phyloP scores from a whole-genome alignment of 2,888 invertebrate genomes.

The Branchipolynoe longqiensis region DNA sequence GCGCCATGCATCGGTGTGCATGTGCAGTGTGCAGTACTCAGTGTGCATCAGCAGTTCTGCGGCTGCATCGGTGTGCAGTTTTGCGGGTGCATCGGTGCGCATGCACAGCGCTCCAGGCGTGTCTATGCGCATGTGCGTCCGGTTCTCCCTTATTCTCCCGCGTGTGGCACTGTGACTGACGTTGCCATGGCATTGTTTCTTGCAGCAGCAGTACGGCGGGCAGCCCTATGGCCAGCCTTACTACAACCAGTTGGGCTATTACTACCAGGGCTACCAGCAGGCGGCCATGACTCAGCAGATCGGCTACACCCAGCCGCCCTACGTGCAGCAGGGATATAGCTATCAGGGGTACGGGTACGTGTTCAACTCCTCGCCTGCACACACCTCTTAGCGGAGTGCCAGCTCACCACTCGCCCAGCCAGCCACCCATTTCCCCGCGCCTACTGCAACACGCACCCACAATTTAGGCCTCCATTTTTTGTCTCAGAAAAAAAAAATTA shows the following conservation, averaged over 20 bases:
- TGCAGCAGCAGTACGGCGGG: constrained; percentile 59
- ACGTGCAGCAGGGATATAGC: constrained; percentile 63
- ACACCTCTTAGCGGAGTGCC: background rate
- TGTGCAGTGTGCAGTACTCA: too few species aligned
- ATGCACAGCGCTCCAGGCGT: too few species aligned
- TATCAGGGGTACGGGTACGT: constrained; percentile 59
- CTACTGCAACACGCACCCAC: too few species aligned
- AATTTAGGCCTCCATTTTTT: too few species aligned
- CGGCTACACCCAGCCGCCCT: constrained; percentile 61
- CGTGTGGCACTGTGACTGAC: background rate
- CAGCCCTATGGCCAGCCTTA: constrained; percentile 61
- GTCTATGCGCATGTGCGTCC: too few species aligned
- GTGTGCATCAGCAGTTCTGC: too few species aligned
- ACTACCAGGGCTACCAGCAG: constrained; percentile 62
- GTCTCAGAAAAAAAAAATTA: too few species aligned
- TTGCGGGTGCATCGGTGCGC: too few species aligned
- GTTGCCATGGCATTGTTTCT: background rate
- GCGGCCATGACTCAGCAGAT: constrained; percentile 58
- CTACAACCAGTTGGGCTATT: constrained; percentile 66
- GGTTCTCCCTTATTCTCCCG: background rate
- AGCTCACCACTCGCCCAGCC: background rate
- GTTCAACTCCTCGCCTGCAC: constrained; percentile 36
- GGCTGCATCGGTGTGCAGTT: too few species aligned
- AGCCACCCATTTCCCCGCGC: too few species aligned
- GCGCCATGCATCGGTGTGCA: too few species aligned